These are phyloP conservation scores for Leiothrix lutea DNA, from an alignment of 2,113 vertebrate species.

Conservation along the genomic window DNA sequence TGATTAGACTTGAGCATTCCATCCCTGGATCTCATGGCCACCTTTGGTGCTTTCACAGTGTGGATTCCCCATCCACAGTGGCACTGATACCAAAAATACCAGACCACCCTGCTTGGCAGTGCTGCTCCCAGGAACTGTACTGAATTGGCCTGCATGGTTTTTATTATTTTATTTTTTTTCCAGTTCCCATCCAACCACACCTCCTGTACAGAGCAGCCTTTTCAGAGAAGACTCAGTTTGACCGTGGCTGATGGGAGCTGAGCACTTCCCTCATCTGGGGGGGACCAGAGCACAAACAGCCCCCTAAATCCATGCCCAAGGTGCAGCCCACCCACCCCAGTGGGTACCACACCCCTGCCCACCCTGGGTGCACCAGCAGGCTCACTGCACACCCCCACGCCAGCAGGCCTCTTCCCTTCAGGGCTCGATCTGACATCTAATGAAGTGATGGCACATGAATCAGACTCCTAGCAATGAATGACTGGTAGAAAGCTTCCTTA, in stretches of 20 bases:
- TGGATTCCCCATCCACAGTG: background rate
- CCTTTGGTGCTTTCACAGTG: background rate
- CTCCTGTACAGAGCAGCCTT: background rate
- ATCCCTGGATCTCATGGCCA: background rate
- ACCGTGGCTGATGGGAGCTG: background rate
- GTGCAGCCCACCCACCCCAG: background rate
- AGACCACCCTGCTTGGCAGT: background rate
- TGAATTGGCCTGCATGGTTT: background rate
- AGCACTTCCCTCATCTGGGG: background rate
- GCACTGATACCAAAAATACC: background rate
- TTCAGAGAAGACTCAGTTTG: background rate
- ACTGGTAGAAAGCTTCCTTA: conserved; percentile 34
- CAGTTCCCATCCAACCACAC: background rate
- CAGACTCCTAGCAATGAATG: conserved; percentile 34
- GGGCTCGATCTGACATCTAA: background rate
- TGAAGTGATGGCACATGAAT: conserved; percentile 42
- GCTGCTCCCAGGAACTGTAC: background rate
- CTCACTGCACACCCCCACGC: rapidly evolving
- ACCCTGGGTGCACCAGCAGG: rapidly evolving
- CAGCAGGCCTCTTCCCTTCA: background rate
- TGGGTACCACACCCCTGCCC: background rate
- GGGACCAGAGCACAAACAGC: rapidly evolving
- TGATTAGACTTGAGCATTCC: background rate
- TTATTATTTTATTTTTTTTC: background rate
- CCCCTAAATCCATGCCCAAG: background rate